Evolutionary conservation across 2,888 invertebrate species (phyloP).

Genomic region (Notodonta ziczac): DNA sequence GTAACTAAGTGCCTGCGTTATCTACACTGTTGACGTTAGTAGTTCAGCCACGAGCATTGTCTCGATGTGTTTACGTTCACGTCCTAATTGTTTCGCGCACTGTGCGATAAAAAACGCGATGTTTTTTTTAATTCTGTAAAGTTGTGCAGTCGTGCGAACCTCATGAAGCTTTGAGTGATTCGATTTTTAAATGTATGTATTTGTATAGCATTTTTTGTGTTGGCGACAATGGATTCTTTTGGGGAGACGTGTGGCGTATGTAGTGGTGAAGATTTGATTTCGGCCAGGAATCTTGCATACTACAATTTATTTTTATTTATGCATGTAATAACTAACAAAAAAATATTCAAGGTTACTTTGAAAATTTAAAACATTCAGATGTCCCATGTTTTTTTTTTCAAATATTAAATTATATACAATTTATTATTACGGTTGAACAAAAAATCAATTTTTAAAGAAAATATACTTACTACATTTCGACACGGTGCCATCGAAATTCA

Average conservation of each 20-base stretch:
- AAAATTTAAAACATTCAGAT: background rate
- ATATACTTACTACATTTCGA: background rate
- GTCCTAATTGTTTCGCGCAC: conserved; percentile 42
- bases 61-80: conserved; percentile 63
- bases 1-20: conserved; percentile 53
- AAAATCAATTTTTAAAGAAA: background rate
- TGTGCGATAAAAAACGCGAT: conserved; percentile 24
- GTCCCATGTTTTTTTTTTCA: too few relatives aligned
- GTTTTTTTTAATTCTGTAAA: conserved; percentile 24
- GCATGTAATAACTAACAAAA: too few relatives aligned
- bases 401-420: too few relatives aligned
- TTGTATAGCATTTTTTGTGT: conserved; percentile 3
- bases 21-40: conserved; percentile 48
- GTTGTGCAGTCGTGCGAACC: conserved; percentile 30
- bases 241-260: background rate
- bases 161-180: conserved; percentile 7
- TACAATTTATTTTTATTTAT: too few relatives aligned
- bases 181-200: conserved; percentile 1
- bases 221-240: conserved; percentile 1
- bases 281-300: background rate
- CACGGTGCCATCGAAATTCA: background rate
- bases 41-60: conserved; percentile 46
- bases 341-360: too few relatives aligned
- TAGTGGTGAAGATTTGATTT: background rate
- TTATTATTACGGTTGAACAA: too few relatives aligned